Conservation (phyloP, 2,797 vertebrate genomes). For the Tolypeutes matacus region DNA sequence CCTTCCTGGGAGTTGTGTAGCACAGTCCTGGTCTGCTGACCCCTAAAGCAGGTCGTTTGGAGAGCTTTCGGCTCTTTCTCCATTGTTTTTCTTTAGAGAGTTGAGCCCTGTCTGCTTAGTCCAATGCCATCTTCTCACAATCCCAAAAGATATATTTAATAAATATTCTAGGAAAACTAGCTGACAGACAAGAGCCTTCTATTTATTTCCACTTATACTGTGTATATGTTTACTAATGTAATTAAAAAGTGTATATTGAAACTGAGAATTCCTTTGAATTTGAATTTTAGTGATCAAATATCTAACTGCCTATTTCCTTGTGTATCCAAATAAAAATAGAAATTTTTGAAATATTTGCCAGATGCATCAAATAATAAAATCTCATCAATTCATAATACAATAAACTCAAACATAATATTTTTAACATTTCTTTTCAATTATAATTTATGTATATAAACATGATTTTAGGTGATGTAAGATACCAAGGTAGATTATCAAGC, state of each 20-base stretch:
- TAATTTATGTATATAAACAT: slow-evolving; percentile 3
- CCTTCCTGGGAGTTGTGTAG: no score
- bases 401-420: slow-evolving; percentile 14
- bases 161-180: not conserved
- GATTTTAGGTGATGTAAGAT: not conserved
- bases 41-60: no score
- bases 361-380: not conserved
- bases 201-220: not conserved
- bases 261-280: not conserved
- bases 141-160: not conserved
- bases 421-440: not conserved
- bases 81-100: no score
- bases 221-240: not conserved
- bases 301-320: not conserved
- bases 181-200: not conserved
- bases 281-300: slow-evolving; percentile 23
- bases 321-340: not conserved
- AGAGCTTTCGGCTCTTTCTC: no score
- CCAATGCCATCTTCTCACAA: no score
- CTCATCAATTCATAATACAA: not conserved
- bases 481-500: not conserved
- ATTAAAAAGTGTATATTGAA: not conserved
- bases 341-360: not conserved
- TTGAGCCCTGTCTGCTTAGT: no score
- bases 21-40: no score